Conservation (phyloP, 1,140 invertebrate species). For the Tribolium castaneum region DNA sequence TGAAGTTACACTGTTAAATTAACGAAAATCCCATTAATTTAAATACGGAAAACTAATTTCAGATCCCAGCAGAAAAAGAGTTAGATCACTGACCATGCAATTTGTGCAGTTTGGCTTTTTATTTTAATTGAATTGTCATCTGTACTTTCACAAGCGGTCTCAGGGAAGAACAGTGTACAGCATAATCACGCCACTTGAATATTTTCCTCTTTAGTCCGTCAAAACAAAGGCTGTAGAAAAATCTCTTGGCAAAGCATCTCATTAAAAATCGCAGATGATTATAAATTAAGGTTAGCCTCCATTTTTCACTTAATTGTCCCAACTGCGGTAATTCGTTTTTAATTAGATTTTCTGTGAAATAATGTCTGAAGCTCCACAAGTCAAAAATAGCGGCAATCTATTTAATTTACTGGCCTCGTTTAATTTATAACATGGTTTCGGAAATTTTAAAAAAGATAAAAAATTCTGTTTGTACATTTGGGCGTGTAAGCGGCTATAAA, state of each 20-base stretch:
- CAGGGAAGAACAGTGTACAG: no score
- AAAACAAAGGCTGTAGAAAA: not conserved
- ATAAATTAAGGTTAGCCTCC: not conserved
- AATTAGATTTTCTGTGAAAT: conserved; percentile 25
- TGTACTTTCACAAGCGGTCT: not conserved
- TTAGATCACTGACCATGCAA: not conserved
- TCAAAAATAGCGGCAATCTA: not conserved
- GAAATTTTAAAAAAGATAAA: not conserved
- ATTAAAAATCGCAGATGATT: not conserved
- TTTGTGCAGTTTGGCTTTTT: not conserved
- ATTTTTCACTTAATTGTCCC: not conserved
- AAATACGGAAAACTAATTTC: conserved; percentile 15
- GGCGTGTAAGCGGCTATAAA: not conserved
- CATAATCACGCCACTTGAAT: no score
- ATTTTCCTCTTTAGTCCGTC: not conserved
- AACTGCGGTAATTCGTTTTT: not conserved
- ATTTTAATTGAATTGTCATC: not conserved
- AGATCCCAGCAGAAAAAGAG: not conserved
- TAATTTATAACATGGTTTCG: not conserved
- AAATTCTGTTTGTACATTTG: not conserved
- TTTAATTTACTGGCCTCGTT: conserved; percentile 3
- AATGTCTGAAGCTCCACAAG: not conserved
- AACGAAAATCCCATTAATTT: conserved; percentile 11
- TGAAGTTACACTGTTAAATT: conserved; percentile 11
- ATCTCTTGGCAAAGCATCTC: not conserved